These are phyloP conservation scores for Ptiloglossa arizonensis DNA, from an alignment of 1,140 invertebrate genomes.

Conservation along the genomic window DNA sequence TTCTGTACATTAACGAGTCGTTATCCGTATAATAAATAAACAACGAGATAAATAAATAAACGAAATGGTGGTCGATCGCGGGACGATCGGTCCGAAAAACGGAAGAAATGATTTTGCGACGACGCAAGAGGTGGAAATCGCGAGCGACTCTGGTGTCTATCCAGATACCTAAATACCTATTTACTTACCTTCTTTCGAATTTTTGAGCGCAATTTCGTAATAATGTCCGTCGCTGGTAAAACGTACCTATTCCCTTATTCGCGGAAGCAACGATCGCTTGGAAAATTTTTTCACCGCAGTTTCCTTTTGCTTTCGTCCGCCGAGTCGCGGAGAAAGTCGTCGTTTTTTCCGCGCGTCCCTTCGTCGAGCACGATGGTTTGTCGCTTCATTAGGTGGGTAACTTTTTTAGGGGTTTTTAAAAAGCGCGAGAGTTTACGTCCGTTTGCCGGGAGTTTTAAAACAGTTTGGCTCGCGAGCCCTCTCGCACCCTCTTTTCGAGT, in stretches of 20 bases:
- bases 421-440: constrained; percentile 70
- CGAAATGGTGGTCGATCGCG: no score
- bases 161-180: no score
- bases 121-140: no score
- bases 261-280: background rate
- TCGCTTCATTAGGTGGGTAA: constrained; percentile 69
- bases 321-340: constrained; percentile 41
- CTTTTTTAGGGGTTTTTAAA: constrained; percentile 74
- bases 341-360: constrained; percentile 48
- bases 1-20: no score
- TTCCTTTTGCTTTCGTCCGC: constrained; percentile 44
- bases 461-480: constrained; percentile 60
- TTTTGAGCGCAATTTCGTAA: no score
- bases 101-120: no score
- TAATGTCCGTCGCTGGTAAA: background rate
- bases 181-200: no score
- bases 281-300: background rate
- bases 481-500: constrained; percentile 41
- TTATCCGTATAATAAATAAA: no score
- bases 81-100: no score
- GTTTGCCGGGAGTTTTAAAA: constrained; percentile 75
- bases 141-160: no score
- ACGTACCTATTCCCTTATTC: constrained; percentile 12
- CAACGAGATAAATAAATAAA: no score
- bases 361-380: constrained; percentile 54